Percentiles rank a stretch among this genome's conserved stretches.
Conservation (phyloP, 2,113 vertebrate genomes). For the Phalacrocorax pelagicus region DNA sequence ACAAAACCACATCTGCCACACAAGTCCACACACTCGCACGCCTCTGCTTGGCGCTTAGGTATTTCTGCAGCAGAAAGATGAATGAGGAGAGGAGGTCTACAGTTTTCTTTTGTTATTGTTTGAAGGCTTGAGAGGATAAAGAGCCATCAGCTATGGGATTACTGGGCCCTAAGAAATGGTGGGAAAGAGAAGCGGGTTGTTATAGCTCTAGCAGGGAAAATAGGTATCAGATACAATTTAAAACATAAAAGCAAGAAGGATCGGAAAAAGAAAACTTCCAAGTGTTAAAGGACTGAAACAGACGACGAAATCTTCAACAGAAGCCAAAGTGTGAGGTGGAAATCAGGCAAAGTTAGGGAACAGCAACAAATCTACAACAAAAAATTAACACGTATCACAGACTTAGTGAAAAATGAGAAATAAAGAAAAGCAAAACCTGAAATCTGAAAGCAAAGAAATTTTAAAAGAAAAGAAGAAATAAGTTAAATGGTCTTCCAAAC, state of each 20-base stretch:
- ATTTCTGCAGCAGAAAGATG: not conserved
- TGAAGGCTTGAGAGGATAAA: not conserved
- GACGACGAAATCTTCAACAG: not conserved
- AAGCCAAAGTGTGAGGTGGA: not conserved
- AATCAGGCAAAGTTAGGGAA: not conserved
- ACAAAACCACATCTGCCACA: accelerated
- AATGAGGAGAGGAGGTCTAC: not conserved
- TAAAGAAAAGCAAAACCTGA: not conserved
- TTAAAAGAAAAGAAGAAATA: not conserved
- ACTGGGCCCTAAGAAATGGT: not conserved
- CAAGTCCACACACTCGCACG: accelerated
- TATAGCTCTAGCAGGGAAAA: not conserved
- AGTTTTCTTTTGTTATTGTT: not conserved
- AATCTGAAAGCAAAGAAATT: not conserved
- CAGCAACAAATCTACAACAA: not conserved
- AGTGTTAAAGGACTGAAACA: not conserved
- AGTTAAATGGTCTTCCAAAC: not conserved
- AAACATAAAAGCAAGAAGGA: not conserved
- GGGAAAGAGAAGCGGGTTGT: not conserved
- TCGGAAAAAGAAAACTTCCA: not conserved
- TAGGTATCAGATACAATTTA: not conserved
- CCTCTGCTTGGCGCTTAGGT: not conserved
- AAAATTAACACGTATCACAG: not conserved
- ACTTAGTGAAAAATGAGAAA: not conserved
- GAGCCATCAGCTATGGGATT: not conserved